Evolutionary conservation across 1,140 invertebrate genomes (phyloP), one percentile per base, ranked within the genome.

Genomic region (Conopomorpha cramerella): DNA sequence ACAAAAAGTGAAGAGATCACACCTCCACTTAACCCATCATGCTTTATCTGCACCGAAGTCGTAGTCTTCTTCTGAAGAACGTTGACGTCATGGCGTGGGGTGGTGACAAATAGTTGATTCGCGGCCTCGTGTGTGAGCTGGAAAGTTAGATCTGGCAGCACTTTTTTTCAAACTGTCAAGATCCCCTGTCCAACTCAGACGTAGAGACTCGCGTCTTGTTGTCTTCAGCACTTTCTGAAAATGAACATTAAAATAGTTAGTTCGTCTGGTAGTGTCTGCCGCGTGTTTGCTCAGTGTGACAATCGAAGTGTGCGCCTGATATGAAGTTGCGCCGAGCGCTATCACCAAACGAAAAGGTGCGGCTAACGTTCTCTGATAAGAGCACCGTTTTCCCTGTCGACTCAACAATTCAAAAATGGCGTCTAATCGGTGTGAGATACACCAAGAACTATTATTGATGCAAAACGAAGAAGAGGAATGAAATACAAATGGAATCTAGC

Each of bases 81-180:
- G 30, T 2, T 18, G 19, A 30, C 17, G 14, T 13, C 11, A 10
- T 30, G 16, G 13, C 1, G 0, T 28, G 34, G 30, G 33, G 17
- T 28, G 34, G 14, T 36, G 46, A 27, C 16, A 47, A 10, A 45
- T 36, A 19, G 47, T 36, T 34, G 44, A 43, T n/a, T n/a, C 15
- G 51, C 54, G 60, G 53, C 52, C 61, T 44, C 57, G 67, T 61
- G 63, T 49, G 64, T 73, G 73, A 79, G 77, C 73, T 79, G 77
- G 77, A 79, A 78, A 79, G 74, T 77, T 79, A 79, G 77, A 79
- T 79, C 77, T 79, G 77, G 74, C 77, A 79, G 66, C 56, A 58
- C 51, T 47, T 34, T 30, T 39, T 26, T 36, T 55, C 42, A 67
- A 68, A 77, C 67, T 78, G 74, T 70, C 68, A 60, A 77, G 74